Evolutionary conservation across 1,140 invertebrate genomes (phyloP).

Genomic region (Drosophila orena): DNA sequence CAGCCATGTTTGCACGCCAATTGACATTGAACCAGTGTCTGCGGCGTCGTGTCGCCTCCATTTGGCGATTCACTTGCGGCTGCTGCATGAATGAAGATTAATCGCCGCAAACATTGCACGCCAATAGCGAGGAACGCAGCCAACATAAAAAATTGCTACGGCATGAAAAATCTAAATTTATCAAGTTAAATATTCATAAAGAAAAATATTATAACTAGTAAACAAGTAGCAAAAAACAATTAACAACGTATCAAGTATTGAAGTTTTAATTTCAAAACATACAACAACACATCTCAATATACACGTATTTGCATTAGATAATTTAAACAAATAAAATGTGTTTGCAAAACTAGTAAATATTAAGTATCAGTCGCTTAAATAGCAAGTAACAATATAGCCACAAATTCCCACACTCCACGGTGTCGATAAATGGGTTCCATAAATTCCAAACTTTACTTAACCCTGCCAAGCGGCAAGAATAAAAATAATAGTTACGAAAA

Average conservation of each 20-base stretch:
- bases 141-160: slow-evolving; percentile 35
- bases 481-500: slow-evolving; percentile 29
- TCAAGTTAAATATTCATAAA: too few species aligned
- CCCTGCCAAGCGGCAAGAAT: neutral
- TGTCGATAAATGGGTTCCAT: neutral
- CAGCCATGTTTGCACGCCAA: slow-evolving; percentile 59
- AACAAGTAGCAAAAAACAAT: neutral
- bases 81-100: slow-evolving; percentile 56
- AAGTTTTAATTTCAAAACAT: too few species aligned
- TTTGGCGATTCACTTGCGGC: slow-evolving; percentile 28
- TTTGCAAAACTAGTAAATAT: too few species aligned
- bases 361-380: too few species aligned
- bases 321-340: too few species aligned
- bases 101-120: slow-evolving; percentile 56
- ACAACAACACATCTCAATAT: too few species aligned
- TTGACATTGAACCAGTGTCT: slow-evolving; percentile 74
- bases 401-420: neutral
- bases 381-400: neutral
- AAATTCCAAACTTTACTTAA: neutral
- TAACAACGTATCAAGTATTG: too few species aligned
- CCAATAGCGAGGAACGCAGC: slow-evolving; percentile 20
- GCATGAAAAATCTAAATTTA: neutral
- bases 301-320: too few species aligned
- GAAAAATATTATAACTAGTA: too few species aligned
- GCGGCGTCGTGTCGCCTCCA: slow-evolving; percentile 55